Evolutionary conservation across 2,797 vertebrate species (phyloP), one percentile per base, ranked within the genome.

Genomic region (Gobio occitaniae): DNA sequence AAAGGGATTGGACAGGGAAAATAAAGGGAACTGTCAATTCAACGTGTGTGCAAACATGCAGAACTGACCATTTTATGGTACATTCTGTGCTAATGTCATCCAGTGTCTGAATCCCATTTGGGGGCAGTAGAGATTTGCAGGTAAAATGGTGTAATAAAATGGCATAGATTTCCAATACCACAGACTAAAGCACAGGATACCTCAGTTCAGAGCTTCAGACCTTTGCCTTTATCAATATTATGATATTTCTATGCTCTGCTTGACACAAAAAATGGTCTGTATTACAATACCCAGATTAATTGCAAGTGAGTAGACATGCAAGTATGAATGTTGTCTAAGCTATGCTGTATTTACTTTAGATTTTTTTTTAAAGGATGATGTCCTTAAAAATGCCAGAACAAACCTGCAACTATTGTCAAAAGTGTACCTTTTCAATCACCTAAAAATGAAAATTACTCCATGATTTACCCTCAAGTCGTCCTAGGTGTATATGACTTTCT

Each of bases 121-220:
- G 48, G 77, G 50, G 32, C 66, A 2, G 90, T 86, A 87, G 9
- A 9, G 65, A 83, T 79, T 85, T 75, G 85, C 80, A 89, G 88
- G 2, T 87, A 83, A 68, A 68, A 87, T 80, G n/a, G 61, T 76
- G 36, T 83, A 85, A 89, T 83, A 76, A 89, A 86, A 83, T 56
- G 54, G 41, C 47, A 80, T 68, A 38, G 61, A 68, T 80, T 68
- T 68, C 29, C 47, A 68, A 66, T 80, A 66, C 63, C 29, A 36
- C 78, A 68, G 63, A 50, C 63, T 11, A 36, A 68, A 68, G 52
- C 48, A 32, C 76, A 69, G 68, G 65, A 70, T 15, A 56, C 61
- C 50, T 56, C 63, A 54, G 52, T 48, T 78, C 50, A 52, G 74
- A 69, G 19, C 52, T 72, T 52, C 50, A 52, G 74, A 69, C 29